Conservation (phyloP, 2,888 invertebrate genomes). For the Hydrotaea diabolus region DNA sequence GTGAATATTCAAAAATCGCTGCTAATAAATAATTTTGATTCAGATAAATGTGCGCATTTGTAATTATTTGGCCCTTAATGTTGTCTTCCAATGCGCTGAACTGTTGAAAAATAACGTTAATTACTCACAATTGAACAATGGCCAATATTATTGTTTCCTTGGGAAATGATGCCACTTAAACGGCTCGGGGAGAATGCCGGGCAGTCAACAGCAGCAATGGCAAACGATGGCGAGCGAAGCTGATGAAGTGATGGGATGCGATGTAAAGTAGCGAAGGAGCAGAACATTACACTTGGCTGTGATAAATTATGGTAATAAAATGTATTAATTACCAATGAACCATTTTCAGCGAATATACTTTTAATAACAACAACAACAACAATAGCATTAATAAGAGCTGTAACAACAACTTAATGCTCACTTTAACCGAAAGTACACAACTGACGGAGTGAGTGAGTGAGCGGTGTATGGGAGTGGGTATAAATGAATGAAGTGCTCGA, state of each 20-base stretch:
- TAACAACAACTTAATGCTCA: constrained; percentile 17
- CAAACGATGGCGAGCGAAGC: too few relatives aligned
- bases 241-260: too few relatives aligned
- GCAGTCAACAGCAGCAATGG: neutral
- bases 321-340: constrained; percentile 30
- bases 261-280: neutral
- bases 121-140: constrained; percentile 27
- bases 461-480: neutral
- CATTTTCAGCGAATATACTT: constrained; percentile 6
- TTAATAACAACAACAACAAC: neutral
- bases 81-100: neutral
- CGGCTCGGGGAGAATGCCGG: neutral
- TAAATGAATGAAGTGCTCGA: constrained; percentile 1
- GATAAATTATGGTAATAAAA: constrained; percentile 39
- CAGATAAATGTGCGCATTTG: neutral
- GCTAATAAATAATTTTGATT: too few relatives aligned
- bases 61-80: neutral
- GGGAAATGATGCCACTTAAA: constrained; percentile 30
- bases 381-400: neutral
- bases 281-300: constrained; percentile 20
- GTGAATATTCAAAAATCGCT: neutral
- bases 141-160: constrained; percentile 24
- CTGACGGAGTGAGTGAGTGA: too few relatives aligned
- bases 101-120: constrained; percentile 9
- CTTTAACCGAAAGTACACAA: neutral